Evolutionary conservation across 2,888 invertebrate genomes (phyloP), one percentile per base, ranked within the genome.

Genomic region (Pachydiplax longipennis): DNA sequence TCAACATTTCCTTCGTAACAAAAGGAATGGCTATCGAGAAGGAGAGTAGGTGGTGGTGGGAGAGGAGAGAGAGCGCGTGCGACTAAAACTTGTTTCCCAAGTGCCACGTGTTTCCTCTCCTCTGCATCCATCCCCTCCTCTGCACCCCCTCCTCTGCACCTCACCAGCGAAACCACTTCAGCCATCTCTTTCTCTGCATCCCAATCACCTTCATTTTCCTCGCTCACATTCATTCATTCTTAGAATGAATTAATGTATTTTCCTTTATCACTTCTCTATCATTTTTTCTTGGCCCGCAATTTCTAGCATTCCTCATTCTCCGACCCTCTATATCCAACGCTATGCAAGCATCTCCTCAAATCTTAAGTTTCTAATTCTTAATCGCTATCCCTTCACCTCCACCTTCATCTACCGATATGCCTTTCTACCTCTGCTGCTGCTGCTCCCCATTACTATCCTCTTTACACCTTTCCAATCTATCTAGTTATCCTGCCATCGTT

Each of bases 81-180:
- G 37, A 87, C 87, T 87, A 37, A 87, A 87, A 87, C 87, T 61
- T 61, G 87, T 87, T 87, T 87, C 73, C 73, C 73, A 61, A 87
- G 87, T 87, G 61, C 61, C 87, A 87, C 87, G 87, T 61, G 87
- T 37, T 73, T 31, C 87, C 53, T 44, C 31, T 35, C 58, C 81
- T 40, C 37, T 31, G 37, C 81, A 37, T 37, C 15, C 37, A 25
- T 8, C 18, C 80, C 80, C 80, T 80, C 35, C 31, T n/a, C 80
- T 4, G 5, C 18, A 25, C 22, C 53, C n/a, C 1, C 53, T 48
- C 53, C 53, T 58, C 83, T 35, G 15, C 35, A 18, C 83, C 48
- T 15, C 35, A 10, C 82, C 48, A 81, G 40, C 37, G 35, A 44
- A 81, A 44, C 37, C 44, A 81, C 44, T 81, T 15, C 44, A n/a